phyloP scores from a whole-genome alignment of 2,888 invertebrate species.

The Melitaea athalia region DNA sequence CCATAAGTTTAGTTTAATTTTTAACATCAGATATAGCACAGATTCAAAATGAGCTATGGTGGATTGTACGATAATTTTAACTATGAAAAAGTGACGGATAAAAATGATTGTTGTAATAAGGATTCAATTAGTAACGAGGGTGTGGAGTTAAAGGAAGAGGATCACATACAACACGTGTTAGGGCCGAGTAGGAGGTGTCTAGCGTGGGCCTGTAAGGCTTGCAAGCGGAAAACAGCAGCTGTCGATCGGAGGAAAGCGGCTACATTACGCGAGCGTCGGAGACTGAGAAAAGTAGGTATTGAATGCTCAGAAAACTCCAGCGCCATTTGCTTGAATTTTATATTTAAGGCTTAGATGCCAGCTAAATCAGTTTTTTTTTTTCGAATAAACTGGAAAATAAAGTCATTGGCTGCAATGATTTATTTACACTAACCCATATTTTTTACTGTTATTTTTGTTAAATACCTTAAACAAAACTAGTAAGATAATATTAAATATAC shows the following conservation, averaged over 20 bases:
- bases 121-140: constrained; percentile 54
- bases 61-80: constrained; percentile 50
- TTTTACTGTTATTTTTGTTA: too few species aligned
- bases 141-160: constrained; percentile 53
- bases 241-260: constrained; percentile 98
- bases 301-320: constrained; percentile 7
- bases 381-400: too few species aligned
- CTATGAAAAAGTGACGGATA: constrained; percentile 51
- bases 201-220: constrained; percentile 98
- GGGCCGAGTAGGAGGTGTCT: constrained; percentile 89
- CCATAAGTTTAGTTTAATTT: constrained; percentile 24
- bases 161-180: constrained; percentile 76
- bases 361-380: too few species aligned
- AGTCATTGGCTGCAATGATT: too few species aligned
- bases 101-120: constrained; percentile 59
- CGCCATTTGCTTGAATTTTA: not conserved
- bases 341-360: not conserved
- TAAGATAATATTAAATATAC: too few species aligned
- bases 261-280: constrained; percentile 94
- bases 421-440: too few species aligned
- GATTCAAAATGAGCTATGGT: constrained; percentile 62
- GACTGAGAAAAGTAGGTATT: constrained; percentile 92
- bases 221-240: constrained; percentile 97
- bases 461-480: too few species aligned
- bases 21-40: constrained; percentile 25